These are phyloP conservation scores for Drosophila kokeensis DNA, from an alignment of 2,888 invertebrate genomes.

Conservation along the genomic window DNA sequence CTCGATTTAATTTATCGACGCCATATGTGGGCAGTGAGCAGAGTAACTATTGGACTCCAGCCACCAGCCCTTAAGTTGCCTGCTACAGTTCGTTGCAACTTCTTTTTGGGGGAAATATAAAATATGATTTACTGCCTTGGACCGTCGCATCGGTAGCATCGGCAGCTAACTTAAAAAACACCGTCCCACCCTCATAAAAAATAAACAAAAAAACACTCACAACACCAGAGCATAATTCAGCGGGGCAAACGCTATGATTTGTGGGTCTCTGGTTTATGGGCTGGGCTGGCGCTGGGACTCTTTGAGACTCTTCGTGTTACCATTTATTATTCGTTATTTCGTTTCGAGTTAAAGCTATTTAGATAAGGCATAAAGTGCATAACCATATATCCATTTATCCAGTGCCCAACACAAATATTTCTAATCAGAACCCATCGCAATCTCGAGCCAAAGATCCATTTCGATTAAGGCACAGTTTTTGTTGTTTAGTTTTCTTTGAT, in stretches of 20 bases:
- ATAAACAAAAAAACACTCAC: background rate
- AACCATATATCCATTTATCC: conserved; percentile 1
- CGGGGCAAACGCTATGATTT: conserved; percentile 72
- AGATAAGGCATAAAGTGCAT: conserved; percentile 31
- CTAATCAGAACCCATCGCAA: background rate
- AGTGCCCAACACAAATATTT: background rate
- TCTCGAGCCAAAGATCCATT: background rate
- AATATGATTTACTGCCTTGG: conserved; percentile 84
- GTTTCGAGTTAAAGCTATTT: conserved; percentile 41
- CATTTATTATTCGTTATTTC: conserved; percentile 39
- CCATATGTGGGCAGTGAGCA: conserved; percentile 80
- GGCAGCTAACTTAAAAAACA: conserved; percentile 40
- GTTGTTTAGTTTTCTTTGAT: conserved; percentile 60
- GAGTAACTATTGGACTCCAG: conserved; percentile 67
- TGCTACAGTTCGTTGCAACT: conserved; percentile 42
- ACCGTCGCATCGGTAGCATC: conserved; percentile 51
- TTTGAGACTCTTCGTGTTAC: conserved; percentile 16
- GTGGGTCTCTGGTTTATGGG: conserved; percentile 70
- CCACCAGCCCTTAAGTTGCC: conserved; percentile 55
- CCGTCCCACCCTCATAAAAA: background rate
- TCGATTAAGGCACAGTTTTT: background rate
- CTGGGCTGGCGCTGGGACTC: conserved; percentile 38
- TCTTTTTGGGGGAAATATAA: conserved; percentile 82
- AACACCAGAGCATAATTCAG: conserved; percentile 66
- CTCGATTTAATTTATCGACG: conserved; percentile 84